Evolutionary conservation across 2,888 invertebrate species (phyloP).

Genomic region (Cancer borealis): DNA sequence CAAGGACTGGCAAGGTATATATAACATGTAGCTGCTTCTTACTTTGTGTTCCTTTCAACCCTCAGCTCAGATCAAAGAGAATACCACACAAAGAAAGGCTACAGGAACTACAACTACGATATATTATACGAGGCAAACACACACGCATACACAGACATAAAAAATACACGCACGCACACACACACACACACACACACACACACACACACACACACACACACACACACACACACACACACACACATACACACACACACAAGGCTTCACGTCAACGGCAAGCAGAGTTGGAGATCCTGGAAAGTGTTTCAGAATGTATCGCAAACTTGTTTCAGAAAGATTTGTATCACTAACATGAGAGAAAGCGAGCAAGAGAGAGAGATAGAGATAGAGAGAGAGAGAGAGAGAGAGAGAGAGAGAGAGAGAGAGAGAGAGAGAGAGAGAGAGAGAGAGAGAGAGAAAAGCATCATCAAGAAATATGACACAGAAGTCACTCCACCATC

Average conservation of each 20-base stretch:
- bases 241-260: background rate
- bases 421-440: constrained; percentile 36
- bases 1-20: too few species aligned
- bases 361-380: background rate
- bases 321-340: background rate
- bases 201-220: background rate
- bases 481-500: background rate
- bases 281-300: background rate
- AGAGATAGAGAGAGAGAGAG: constrained; percentile 17
- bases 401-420: constrained; percentile 36
- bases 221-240: too few species aligned
- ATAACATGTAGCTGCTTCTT: too few species aligned
- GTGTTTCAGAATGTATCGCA: background rate
- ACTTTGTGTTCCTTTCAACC: too few species aligned
- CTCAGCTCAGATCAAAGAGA: too few species aligned
- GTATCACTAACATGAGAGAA: background rate
- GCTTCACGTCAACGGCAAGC: background rate
- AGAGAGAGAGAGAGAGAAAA: background rate
- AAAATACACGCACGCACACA: background rate
- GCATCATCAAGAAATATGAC: background rate
- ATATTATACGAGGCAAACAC: background rate
- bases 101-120: background rate
- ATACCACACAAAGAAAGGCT: background rate
- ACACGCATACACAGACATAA: background rate
- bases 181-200: constrained; percentile 1